phyloP scores from a whole-genome alignment of 2,113 vertebrate species.

The Arvicanthis niloticus region DNA sequence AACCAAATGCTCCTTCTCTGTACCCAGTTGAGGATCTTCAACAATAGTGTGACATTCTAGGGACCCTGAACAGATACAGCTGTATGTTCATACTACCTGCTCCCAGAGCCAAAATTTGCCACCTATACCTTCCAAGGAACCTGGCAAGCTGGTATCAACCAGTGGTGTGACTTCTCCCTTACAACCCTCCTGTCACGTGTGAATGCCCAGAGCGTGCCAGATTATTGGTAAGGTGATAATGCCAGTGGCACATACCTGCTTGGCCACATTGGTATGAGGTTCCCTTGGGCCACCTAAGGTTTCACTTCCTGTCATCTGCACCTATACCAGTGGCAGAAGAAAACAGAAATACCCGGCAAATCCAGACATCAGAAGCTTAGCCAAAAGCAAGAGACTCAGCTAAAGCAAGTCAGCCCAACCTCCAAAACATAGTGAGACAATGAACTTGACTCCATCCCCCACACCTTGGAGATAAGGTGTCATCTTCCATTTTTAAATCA shows the following conservation, averaged over 20 bases:
- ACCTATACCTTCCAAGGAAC: not conserved
- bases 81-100: not conserved
- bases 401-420: constrained; percentile 24
- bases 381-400: constrained; percentile 51
- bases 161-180: not conserved
- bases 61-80: not conserved
- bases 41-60: not conserved
- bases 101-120: not conserved
- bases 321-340: constrained; percentile 80
- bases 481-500: not conserved
- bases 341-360: constrained; percentile 71
- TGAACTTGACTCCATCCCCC: not conserved
- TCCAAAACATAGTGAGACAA: not conserved
- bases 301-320: constrained; percentile 80
- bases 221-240: constrained; percentile 67
- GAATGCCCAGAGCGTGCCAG: constrained; percentile 54
- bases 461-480: accelerated
- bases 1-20: not conserved
- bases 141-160: constrained; percentile 58
- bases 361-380: constrained; percentile 46
- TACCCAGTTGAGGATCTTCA: not conserved
- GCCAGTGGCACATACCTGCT: constrained; percentile 65
- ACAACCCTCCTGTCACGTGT: not conserved
- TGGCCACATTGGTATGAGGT: constrained; percentile 65
- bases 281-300: constrained; percentile 70